A percentile compares a stretch with the other conserved stretches of the same genome.
Evolutionary conservation across 2,113 vertebrate genomes (phyloP).

Genomic region (Mus pahari): DNA sequence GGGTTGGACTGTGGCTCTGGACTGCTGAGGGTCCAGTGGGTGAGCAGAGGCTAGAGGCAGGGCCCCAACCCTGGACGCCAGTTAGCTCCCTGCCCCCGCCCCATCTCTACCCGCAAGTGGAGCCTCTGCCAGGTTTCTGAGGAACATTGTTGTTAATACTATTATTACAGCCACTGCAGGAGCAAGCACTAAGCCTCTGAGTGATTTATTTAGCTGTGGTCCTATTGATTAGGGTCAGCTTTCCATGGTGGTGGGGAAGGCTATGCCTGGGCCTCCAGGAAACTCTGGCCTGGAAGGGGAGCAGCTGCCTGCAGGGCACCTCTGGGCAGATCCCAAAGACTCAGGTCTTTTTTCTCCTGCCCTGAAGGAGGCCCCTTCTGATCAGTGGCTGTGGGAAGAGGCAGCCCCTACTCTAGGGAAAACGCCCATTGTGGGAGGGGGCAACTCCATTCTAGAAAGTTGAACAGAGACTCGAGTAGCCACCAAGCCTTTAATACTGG

Average conservation of each 20-base stretch:
- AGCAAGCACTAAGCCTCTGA: background rate
- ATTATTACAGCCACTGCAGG: slow-evolving; percentile 24
- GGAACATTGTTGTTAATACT: slow-evolving; percentile 47
- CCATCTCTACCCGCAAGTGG: background rate
- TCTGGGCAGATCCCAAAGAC: background rate
- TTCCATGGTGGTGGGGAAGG: background rate
- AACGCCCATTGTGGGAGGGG: fast-evolving
- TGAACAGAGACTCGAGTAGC: background rate
- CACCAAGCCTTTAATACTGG: background rate
- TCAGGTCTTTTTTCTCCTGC: background rate
- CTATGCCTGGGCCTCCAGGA: background rate
- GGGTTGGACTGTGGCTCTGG: background rate
- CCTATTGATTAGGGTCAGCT: slow-evolving; percentile 61
- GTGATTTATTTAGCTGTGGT: slow-evolving; percentile 62
- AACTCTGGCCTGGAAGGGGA: background rate
- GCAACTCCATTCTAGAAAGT: background rate
- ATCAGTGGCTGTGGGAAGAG: background rate
- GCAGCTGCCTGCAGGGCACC: background rate
- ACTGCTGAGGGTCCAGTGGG: background rate
- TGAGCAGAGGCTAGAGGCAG: background rate
- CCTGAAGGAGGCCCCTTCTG: background rate
- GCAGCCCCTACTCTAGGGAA: too few species aligned
- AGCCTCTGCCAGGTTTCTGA: slow-evolving; percentile 58
- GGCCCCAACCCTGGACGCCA: background rate
- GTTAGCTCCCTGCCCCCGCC: background rate